Base-by-base conservation (phyloP, 2,888 invertebrate species). In the Drepana falcataria region DNA sequence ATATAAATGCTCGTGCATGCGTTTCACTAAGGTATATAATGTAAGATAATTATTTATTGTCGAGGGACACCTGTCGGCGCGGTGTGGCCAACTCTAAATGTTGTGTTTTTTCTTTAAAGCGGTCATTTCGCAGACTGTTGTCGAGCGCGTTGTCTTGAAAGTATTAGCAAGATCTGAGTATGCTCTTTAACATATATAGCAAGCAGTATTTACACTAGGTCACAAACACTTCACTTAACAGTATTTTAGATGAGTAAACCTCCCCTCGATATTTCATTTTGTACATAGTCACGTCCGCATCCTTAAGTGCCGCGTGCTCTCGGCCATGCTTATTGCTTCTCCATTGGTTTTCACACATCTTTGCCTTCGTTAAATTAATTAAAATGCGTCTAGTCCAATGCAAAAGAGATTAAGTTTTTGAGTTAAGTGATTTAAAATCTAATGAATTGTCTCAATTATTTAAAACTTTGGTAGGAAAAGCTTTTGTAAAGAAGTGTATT, bases 361-460 rank as follows among this genome's bases (percentile, higher is more conserved):
- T 87, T 87, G 87, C 90, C 90, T 90, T 91, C 87, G 79, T 51
- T 85, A 83, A 85, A 88, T 81, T 87, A 85, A 86, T 83, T 66
- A 73, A 79, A 84, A 87, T 85, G 87, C 87, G 87, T 90, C 91
- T 91, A 91, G 91, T 91, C 91, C 88, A 88, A 85, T 86, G 81
- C 83, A 79, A 89, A 88, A 85, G 89, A 89, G 87, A 89, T 89
- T 90, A 87, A 84, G 80, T 84, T 80, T 79, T 81, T 83, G 82
- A 77, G 78, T 77, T 87, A 83, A 85, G 87, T 87, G 77, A 78
- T 79, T 78, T 75, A 74, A 55, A 78, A 72, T 63, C 58, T 63
- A 64, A 69, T 73, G 56, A 59, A 68, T 63, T 67, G 71, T 81
- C 76, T 78, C 74, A 69, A 73, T 73, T 75, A 66, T 72, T 64